Evolutionary conservation across 2,113 vertebrate species (phyloP).

Genomic region (Megaceryle maxima): DNA sequence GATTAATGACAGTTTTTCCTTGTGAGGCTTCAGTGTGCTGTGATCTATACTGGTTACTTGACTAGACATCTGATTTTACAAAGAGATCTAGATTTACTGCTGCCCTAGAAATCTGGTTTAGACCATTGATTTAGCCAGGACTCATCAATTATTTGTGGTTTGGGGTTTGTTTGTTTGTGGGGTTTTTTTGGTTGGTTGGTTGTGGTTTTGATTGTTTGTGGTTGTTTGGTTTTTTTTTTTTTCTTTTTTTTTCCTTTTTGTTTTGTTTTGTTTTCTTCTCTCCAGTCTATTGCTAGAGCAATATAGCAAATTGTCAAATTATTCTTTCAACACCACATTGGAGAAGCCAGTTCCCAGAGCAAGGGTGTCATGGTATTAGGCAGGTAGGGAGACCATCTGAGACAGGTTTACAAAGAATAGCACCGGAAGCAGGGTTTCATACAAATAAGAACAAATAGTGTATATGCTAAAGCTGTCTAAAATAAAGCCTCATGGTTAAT

Average conservation of each 20-base stretch:
- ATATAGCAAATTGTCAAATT: neutral
- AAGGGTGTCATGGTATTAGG: neutral
- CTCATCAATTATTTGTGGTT: neutral
- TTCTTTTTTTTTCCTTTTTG: neutral
- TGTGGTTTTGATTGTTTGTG: neutral
- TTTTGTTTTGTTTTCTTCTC: neutral
- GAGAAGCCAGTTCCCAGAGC: neutral
- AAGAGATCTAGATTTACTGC: neutral
- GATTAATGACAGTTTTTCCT: constrained; percentile 1
- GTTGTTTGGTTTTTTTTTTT: neutral
- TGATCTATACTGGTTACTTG: neutral
- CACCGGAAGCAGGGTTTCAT: neutral
- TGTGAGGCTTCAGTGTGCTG: constrained; percentile 10
- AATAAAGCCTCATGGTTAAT: constrained; percentile 21
- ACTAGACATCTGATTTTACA: neutral
- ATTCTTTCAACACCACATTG: neutral
- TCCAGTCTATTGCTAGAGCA: neutral
- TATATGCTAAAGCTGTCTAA: neutral
- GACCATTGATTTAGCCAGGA: neutral
- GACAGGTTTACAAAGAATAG: neutral
- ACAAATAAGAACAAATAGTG: neutral
- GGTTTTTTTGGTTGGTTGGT: too few species aligned
- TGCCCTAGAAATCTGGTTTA: constrained; percentile 13
- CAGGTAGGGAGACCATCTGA: neutral
- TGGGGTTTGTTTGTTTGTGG: neutral